phyloP scores from a whole-genome alignment of 2,888 invertebrate species.

The Oxyscelio sp. region DNA sequence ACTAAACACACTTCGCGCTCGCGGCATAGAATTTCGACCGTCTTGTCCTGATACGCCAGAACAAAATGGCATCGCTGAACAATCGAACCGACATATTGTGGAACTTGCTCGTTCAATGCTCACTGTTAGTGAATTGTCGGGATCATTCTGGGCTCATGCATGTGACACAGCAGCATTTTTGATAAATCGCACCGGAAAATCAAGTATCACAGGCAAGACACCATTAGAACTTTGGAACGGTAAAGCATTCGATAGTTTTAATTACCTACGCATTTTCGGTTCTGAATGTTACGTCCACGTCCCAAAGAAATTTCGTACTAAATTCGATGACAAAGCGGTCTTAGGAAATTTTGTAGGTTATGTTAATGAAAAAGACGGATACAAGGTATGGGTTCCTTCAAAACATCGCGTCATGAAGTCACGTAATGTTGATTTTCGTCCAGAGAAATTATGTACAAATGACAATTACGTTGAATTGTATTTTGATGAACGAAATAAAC shows the following conservation, averaged over 20 bases:
- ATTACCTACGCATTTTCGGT: conserved; percentile 67
- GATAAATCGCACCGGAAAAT: conserved; percentile 53
- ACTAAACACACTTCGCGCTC: conserved; percentile 8
- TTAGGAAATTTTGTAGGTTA: conserved; percentile 31
- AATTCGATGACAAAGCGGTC: conserved; percentile 51
- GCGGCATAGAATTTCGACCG: conserved; percentile 44
- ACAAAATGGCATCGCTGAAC: conserved; percentile 54
- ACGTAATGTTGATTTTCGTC: conserved; percentile 60
- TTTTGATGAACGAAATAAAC: no score
- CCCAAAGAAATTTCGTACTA: conserved; percentile 56
- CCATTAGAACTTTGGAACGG: conserved; percentile 58
- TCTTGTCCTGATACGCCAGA: conserved; percentile 50
- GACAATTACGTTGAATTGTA: no score
- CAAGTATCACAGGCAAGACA: conserved; percentile 27
- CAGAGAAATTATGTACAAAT: conserved; percentile 57
- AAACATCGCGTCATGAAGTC: conserved; percentile 53
- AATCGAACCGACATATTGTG: conserved; percentile 43
- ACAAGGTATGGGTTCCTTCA: conserved; percentile 54
- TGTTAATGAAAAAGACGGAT: no score
- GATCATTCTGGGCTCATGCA: conserved; percentile 50
- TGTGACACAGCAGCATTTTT: conserved; percentile 44
- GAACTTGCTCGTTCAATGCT: conserved; percentile 61
- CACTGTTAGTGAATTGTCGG: conserved; percentile 29
- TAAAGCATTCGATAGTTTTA: conserved; percentile 53
- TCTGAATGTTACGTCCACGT: conserved; percentile 59